Percentiles rank a stretch among this genome's conserved stretches.
phyloP scores from a whole-genome alignment of 2,113 vertebrate species.

The Hassar affinis region DNA sequence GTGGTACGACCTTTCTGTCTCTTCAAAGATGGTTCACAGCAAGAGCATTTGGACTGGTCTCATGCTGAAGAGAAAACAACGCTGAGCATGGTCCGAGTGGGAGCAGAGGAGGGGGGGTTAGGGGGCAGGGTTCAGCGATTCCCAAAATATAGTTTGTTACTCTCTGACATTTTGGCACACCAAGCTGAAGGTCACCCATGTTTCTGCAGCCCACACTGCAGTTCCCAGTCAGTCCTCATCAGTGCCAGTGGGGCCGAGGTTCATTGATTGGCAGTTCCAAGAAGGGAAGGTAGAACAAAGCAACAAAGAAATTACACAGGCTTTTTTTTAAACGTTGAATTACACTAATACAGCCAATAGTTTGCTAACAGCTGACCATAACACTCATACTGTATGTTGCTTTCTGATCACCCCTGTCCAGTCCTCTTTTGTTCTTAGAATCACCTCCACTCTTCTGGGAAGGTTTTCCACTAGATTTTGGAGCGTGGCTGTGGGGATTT shows the following conservation, averaged over 20 bases:
- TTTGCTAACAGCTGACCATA: not conserved
- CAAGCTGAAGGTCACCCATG: not conserved
- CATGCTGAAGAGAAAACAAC: constrained; percentile 3
- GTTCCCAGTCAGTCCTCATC: not conserved
- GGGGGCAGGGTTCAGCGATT: not conserved
- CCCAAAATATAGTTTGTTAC: not conserved
- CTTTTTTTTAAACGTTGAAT: too few species aligned
- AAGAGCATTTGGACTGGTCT: not conserved
- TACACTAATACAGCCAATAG: not conserved
- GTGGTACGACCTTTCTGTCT: constrained; percentile 35
- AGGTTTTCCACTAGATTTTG: not conserved
- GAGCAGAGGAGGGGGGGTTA: not conserved
- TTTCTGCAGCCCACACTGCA: not conserved
- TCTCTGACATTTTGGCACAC: not conserved
- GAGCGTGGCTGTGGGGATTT: not conserved
- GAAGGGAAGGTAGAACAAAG: not conserved
- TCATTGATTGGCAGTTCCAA: not conserved
- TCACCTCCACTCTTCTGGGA: not conserved
- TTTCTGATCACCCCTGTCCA: not conserved
- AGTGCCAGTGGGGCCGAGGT: not conserved
- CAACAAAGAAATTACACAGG: not conserved
- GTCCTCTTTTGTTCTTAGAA: not conserved
- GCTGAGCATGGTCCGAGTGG: not conserved
- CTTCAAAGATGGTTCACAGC: constrained; percentile 27
- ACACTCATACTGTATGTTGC: not conserved